Evolutionary conservation across 2,113 vertebrate genomes (phyloP), one percentile per base, ranked within the genome.

Genomic region (Epinephelus lanceolatus): DNA sequence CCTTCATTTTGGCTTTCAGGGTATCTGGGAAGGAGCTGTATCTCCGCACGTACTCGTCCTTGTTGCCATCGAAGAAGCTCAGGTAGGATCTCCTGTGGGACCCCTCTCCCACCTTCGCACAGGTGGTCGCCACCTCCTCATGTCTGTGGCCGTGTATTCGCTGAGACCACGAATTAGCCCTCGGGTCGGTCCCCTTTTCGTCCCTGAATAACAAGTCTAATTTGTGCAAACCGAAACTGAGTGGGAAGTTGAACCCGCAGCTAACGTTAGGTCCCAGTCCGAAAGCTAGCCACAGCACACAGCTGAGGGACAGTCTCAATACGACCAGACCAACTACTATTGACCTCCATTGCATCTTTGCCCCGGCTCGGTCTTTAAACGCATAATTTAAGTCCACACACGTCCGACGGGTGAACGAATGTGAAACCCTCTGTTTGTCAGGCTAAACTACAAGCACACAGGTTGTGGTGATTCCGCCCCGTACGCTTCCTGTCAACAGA

Each of bases 281-380:
- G 66, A 96, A 96, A 6, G 95, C 93, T 53, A 97, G 91, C 96
- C 97, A 97, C 76, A 98, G 84, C 49, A 96, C 92, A 51, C 93
- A 97, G 71, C 96, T 96, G 68, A 98, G 93, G 74, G 96, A 96
- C 59, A 98, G 92, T 85, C 97, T 95, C 78, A 98, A 88, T 59
- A 98, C 94, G 82, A 98, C 87, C 88, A 99, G 94, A 90, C 96
- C 97, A 90, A 99, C 94, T 89, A 98, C 94, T 92, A 98, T 86
- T 94, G 97, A 98, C 91, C 97, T 96, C 97, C 97, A 99, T 96
- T 96, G 98, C 98, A 99, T 99, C 94, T 96, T 96, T 95, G 95
- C 96, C 93, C 59, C 79, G 90, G 30, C 6, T 86, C 90, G 78
- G 37, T 93, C 69, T 93, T 94, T 81, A 94, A 93, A 93, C 87